These are phyloP conservation scores for Barypeithes pellucidus DNA, from an alignment of 2,888 invertebrate genomes.

Conservation along the genomic window DNA sequence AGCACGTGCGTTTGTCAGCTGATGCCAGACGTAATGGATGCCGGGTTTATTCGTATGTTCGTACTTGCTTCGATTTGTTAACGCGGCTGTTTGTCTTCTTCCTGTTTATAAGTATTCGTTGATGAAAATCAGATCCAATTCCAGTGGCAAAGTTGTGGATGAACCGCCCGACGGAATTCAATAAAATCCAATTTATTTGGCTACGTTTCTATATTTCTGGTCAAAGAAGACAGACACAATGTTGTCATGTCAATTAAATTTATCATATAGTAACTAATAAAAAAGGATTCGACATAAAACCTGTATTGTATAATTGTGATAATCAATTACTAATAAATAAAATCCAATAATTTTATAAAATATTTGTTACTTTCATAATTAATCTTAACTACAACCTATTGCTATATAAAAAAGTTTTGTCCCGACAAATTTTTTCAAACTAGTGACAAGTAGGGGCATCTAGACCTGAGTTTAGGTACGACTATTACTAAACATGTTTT, in stretches of 20 bases:
- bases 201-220: constrained; percentile 27
- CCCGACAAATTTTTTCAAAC: neutral
- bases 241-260: constrained; percentile 3
- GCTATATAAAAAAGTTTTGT: constrained; percentile 12
- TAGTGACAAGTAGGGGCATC: constrained; percentile 1
- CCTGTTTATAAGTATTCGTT: too few relatives aligned
- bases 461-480: neutral
- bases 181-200: constrained; percentile 5
- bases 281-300: constrained; percentile 14
- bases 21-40: too few relatives aligned
- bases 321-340: constrained; percentile 12
- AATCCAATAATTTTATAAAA: constrained; percentile 10
- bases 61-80: too few relatives aligned
- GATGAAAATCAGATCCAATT: too few relatives aligned
- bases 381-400: constrained; percentile 15
- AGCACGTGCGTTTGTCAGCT: too few relatives aligned
- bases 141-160: too few relatives aligned
- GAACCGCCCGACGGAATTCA: neutral
- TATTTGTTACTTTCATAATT: neutral
- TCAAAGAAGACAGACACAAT: constrained; percentile 16
- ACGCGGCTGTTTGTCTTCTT: too few relatives aligned
- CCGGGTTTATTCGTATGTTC: too few relatives aligned
- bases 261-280: constrained; percentile 26
- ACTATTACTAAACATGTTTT: constrained; percentile 12
- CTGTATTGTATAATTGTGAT: constrained; percentile 19